Percentiles rank a stretch among this genome's conserved stretches.
Conservation (phyloP, 1,140 invertebrate genomes). For the Neuroterus valhalla region DNA sequence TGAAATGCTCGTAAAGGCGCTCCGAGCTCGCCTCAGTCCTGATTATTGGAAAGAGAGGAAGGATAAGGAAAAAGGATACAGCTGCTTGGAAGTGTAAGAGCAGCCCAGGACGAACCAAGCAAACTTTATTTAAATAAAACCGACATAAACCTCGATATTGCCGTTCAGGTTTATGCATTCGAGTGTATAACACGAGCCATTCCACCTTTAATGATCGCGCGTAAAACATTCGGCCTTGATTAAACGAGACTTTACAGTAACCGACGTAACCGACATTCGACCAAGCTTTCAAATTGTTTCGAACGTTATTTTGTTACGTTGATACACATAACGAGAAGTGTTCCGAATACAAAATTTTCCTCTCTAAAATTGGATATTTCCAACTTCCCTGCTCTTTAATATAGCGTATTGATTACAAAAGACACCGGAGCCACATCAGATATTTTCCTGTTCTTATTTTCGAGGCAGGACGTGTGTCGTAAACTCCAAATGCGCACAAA, state of each 20-base stretch:
- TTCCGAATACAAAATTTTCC: not conserved
- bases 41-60: conserved; percentile 19
- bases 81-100: conserved; percentile 40
- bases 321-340: conserved; percentile 8
- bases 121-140: conserved; percentile 74
- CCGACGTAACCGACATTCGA: not conserved
- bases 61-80: conserved; percentile 34
- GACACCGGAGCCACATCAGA: too few relatives aligned
- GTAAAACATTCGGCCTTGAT: conserved; percentile 74
- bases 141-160: conserved; percentile 72
- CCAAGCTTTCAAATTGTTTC: not conserved
- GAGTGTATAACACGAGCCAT: conserved; percentile 71
- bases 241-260: conserved; percentile 63
- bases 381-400: too few relatives aligned
- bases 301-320: conserved; percentile 2
- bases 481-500: too few relatives aligned
- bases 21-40: not conserved
- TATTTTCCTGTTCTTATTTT: too few relatives aligned
- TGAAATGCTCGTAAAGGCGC: conserved; percentile 22
- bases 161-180: conserved; percentile 73
- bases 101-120: conserved; percentile 49
- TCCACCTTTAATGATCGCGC: conserved; percentile 72
- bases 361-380: too few relatives aligned
- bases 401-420: too few relatives aligned
- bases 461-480: too few relatives aligned